These are phyloP conservation scores for Psammodynastes pulverulentus DNA, from an alignment of 2,113 vertebrate species.

Conservation along the genomic window DNA sequence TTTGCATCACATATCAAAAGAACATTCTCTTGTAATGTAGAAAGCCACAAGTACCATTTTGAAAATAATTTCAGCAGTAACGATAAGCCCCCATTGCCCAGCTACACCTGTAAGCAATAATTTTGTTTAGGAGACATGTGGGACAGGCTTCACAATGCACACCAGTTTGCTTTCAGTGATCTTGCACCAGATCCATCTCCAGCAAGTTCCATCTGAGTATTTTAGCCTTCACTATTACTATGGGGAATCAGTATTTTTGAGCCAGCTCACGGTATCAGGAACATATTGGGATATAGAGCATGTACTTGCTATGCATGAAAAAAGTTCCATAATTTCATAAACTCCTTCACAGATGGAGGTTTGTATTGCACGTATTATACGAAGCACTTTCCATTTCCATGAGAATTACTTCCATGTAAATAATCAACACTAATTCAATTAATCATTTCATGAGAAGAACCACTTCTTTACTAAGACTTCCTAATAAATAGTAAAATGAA, in stretches of 20 bases:
- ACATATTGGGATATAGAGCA: not conserved
- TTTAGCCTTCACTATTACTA: not conserved
- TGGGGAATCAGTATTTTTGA: not conserved
- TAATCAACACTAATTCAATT: not conserved
- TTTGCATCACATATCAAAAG: not conserved
- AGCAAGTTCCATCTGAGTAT: not conserved
- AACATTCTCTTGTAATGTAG: not conserved
- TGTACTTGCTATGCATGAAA: not conserved
- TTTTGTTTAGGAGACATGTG: not conserved
- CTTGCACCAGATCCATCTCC: not conserved
- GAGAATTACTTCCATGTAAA: not conserved
- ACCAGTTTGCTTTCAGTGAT: not conserved
- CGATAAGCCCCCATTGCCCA: not conserved
- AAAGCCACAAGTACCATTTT: not conserved
- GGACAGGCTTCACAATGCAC: not conserved
- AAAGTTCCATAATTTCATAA: not conserved
- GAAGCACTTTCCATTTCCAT: not conserved
- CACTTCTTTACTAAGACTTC: not conserved
- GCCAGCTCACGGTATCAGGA: not conserved
- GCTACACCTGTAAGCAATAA: not conserved
- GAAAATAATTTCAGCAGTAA: not conserved
- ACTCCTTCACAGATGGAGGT: not conserved
- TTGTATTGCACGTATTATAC: not conserved
- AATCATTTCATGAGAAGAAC: not conserved
- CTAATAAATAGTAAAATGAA: not conserved